These are phyloP conservation scores for Pristionchus mayeri DNA, from an alignment of 2,888 invertebrate genomes.

Conservation along the genomic window DNA sequence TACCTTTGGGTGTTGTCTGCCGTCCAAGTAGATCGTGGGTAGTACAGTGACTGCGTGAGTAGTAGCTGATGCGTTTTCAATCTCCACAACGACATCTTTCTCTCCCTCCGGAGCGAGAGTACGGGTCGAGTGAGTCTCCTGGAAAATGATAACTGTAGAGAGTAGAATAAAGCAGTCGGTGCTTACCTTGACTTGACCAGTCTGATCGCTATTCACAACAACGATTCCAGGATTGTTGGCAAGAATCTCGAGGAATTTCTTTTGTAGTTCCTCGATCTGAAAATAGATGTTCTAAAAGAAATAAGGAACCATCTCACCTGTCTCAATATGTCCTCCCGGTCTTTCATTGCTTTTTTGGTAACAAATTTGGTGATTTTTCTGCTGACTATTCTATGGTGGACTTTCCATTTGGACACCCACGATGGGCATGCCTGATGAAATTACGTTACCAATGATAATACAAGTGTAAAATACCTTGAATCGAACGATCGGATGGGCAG, in stretches of 20 bases:
- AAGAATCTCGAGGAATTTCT: background rate
- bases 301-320: too few relatives aligned
- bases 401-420: background rate
- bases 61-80: background rate
- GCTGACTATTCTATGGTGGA: background rate
- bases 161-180: background rate
- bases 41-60: background rate
- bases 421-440: background rate
- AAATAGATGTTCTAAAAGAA: too few relatives aligned
- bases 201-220: background rate
- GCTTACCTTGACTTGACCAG: background rate
- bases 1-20: background rate
- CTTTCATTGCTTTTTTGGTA: background rate
- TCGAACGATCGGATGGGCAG: background rate
- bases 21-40: background rate
- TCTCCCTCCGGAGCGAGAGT: background rate
- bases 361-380: background rate
- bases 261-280: background rate
- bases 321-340: background rate
- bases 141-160: background rate
- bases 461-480: background rate
- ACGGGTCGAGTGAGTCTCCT: background rate
- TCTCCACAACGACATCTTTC: background rate
- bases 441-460: too few relatives aligned
- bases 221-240: background rate